Percentiles rank a stretch among this genome's conserved stretches.
These are phyloP conservation scores for Porites rus DNA, from an alignment of 92 coral and sea anemone species.

Conservation along the genomic window DNA sequence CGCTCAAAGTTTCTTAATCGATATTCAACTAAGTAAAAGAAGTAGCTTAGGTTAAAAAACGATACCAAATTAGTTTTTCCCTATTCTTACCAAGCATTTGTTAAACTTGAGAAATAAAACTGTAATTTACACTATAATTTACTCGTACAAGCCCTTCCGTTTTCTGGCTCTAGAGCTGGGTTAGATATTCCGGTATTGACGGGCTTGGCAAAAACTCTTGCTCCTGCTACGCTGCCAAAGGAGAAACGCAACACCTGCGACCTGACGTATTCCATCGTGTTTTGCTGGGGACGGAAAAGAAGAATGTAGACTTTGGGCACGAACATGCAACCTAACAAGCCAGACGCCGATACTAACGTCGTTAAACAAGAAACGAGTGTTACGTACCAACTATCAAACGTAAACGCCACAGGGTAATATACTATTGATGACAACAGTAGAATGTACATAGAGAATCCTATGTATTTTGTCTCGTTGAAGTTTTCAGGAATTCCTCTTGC, in stretches of 20 bases:
- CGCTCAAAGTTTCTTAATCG: no score
- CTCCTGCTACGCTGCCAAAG: not conserved
- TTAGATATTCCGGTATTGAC: no score
- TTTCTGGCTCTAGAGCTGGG: no score
- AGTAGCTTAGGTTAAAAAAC: no score
- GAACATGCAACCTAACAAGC: conserved; percentile 72
- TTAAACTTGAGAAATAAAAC: no score
- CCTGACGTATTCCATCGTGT: conserved; percentile 41
- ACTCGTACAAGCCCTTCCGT: no score
- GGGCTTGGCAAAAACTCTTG: no score
- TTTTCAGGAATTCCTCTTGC: conserved; percentile 41
- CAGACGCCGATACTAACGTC: not conserved
- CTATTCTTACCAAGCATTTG: no score
- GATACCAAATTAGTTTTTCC: no score
- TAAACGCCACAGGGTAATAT: conserved; percentile 15
- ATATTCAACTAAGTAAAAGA: no score
- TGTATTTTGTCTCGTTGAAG: conserved; percentile 82
- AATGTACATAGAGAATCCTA: conserved; percentile 78
- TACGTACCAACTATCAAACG: conserved; percentile 2
- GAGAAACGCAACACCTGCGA: not conserved
- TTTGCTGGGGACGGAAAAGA: conserved; percentile 77
- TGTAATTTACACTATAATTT: no score
- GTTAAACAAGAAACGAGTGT: conserved; percentile 2
- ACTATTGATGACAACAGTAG: conserved; percentile 1
- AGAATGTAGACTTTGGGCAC: conserved; percentile 84